Evolutionary conservation across 2,888 invertebrate genomes (phyloP), one percentile per base, ranked within the genome.

Genomic region (Podabrus alpinus): DNA sequence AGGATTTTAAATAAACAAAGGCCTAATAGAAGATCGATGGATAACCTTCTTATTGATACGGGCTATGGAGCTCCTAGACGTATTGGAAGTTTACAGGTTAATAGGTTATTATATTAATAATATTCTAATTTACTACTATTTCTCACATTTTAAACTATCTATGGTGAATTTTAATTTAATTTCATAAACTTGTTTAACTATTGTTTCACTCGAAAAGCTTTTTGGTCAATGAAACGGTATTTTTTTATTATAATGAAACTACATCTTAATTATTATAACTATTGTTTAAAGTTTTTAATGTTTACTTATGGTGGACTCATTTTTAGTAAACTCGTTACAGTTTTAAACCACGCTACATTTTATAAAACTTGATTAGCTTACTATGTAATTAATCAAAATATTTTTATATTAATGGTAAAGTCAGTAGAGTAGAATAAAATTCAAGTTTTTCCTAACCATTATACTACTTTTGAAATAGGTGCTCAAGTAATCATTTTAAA

Each of bases 1-100:
- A 29, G 86, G 86, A 15, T 82, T n/a, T 66, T 67, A 7, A 68
- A 16, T 61, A 73, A 66, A 62, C 79, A 78, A 17, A 79, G 80
- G 3, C 79, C 78, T 15, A 89, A 90, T n/a, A 88, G 93, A 64
- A 90, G 92, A 78, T 93, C 93, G 0, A 92, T 93, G 92, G 93
- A 94, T 85, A 93, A 93, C 86, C 88, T 93, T 78, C 82, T 90
- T 79, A 90, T 88, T 80, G 90, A 91, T 81, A 88, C 89, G 82
- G 86, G 88, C 76, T 90, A 89, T 77, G 73, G 69, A 45, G 88
- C 89, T 82, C 85, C 89, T 87, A 83, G 90, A 88, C 88, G 90
- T 83, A 86, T 88, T 83, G 88, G 89, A 82, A 88, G 87, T 81
- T 88, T 89, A 84, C 90, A 90, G 90, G 90, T 90, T 89, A 88